Conservation (phyloP, 2,888 invertebrate species). For the Pachycephus smyrnensis region DNA sequence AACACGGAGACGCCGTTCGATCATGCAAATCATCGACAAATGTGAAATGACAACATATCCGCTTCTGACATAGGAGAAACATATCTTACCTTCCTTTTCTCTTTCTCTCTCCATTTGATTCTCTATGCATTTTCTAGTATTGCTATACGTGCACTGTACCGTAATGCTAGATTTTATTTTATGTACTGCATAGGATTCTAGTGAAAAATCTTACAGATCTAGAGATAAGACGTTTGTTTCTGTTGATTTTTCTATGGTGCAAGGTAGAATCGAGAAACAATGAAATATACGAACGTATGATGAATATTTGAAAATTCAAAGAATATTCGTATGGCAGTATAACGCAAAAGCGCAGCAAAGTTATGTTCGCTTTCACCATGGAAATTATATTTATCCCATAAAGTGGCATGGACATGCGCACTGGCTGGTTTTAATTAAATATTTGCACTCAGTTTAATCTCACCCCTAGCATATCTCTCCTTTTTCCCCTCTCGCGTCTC, state of each 20-base stretch:
- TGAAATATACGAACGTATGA: background rate
- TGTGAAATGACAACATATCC: constrained; percentile 33
- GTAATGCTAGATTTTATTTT: background rate
- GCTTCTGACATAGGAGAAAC: background rate
- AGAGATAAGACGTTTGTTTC: background rate
- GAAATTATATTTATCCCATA: constrained; percentile 34
- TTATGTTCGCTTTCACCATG: constrained; percentile 12
- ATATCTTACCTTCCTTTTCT: background rate
- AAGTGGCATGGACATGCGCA: constrained; percentile 21
- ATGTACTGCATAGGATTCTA: background rate
- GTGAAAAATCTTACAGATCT: background rate
- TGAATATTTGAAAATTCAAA: background rate
- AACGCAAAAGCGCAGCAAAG: background rate
- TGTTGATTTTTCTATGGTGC: background rate
- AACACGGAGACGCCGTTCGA: constrained; percentile 29
- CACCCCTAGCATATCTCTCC: constrained; percentile 15
- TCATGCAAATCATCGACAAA: constrained; percentile 44
- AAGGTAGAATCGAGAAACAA: background rate
- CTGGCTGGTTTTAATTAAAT: constrained; percentile 46
- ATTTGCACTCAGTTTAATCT: constrained; percentile 50
- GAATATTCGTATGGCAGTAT: background rate
- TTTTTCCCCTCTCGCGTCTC: constrained; percentile 16
- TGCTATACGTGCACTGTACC: background rate
- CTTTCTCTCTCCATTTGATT: background rate
- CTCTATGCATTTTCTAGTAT: background rate